Evolutionary conservation across 2,888 invertebrate species (phyloP), one percentile per base, ranked within the genome.

Genomic region (Nomada hirtipes): DNA sequence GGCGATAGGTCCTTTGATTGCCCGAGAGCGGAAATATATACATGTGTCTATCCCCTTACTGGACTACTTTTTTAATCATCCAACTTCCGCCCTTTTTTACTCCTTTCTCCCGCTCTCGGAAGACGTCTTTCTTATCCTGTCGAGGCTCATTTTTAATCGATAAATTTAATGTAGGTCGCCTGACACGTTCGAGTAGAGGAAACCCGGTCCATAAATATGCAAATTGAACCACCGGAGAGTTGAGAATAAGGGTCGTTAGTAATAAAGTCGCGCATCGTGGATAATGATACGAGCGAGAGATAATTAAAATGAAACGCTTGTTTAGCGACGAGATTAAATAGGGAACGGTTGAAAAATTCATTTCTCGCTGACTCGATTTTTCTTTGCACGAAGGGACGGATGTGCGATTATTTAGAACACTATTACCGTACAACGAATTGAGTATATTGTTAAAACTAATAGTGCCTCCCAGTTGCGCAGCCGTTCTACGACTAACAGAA

Each of bases 101-200:
- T 36, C 36, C 23, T 13, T 15, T 18, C n/a, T 9, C 53, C 53
- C n/a, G 18, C 20, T 63, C 64, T 52, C 26, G 26, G 18, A 13
- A 63, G 57, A 52, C 73, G 57, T 52, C 50, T 53, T 47, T 23
- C 52, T 60, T 15, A 47, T 26, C 20, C 2, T 9, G 61, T 10
- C 15, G n/a, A 44, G 53, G 65, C 72, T 87, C 67, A 79, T 83
- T 91, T 90, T 91, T 79, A 89, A 91, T 91, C 91, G 89, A 91
- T 91, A 90, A 90, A 87, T 87, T 90, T 91, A 91, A 91, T 87
- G 88, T 87, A 84, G 85, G 75, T 82, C 79, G 86, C 72, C 82
- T 52, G 78, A 81, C 74, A 74, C 68, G 59, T 74, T 73, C n/a
- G n/a, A 42, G 44, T 61, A 52, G 42, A 23, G 59, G 53, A 53